Base-by-base conservation (phyloP, 2,113 vertebrate genomes). In the Sula dactylatra region DNA sequence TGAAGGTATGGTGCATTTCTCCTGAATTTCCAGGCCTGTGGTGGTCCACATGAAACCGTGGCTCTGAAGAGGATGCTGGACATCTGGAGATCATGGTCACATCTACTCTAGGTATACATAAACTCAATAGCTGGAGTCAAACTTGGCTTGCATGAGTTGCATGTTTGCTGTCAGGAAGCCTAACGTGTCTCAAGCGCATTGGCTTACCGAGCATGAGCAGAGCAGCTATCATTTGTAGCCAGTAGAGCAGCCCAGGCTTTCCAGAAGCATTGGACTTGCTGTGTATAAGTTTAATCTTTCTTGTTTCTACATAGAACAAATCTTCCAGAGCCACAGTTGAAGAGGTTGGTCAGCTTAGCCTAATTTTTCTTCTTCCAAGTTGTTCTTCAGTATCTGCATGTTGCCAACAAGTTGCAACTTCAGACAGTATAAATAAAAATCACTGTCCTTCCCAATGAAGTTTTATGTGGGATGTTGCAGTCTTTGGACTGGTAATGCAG, bases 161-260 rank as follows among this genome's bases (percentile, higher is more conserved):
- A 1, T 38, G 29, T 49, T 52, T 42, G 16, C 16, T 34, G 36
- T 47, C 65, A 45, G 50, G 72, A 73, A 61, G 11, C 0, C 0
- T 29, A 17, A 16, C 0, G 0, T 65, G 42, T 74, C 59, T 70
- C 42, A 19, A 13, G 56, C n/a, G 13, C 8, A 6, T 54, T 78
- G 25, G 2, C 6, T 66, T 76, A 40, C 45, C 4, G 5, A 58
- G 22, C 55, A 3, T 26, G 22, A 82, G 29, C 22, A 87, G 13
- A 71, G 40, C 38, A 86, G 77, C 11, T 73, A 2, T 32, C 22
- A 22, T 74, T 14, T 56, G 29, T 22, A 40, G 54, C 32, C 42
- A 24, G 54, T 9, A 56, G 27, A 40, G 36, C 21, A 66, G 55
- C 36, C 32, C 31, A n/a, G 40, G 40, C 72, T 73, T 77, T 83